Evolutionary conservation across 92 coral and sea anemone genomes (phyloP).

Genomic region (Epizoanthus stellaris): DNA sequence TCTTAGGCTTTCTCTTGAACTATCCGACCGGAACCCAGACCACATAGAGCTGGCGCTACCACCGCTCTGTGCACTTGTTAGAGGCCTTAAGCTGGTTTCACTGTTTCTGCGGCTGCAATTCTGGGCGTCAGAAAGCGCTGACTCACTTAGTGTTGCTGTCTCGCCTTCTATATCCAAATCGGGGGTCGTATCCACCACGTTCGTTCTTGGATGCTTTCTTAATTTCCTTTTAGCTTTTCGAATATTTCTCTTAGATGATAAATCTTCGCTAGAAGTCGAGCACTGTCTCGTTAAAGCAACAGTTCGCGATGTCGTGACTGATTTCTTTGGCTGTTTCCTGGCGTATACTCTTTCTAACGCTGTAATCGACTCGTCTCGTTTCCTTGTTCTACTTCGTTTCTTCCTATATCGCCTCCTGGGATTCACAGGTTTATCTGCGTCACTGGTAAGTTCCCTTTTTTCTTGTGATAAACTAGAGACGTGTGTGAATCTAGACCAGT

Average conservation of each 20-base stretch:
- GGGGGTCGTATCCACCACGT: background rate
- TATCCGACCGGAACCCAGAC: conserved; percentile 45
- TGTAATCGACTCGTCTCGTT: background rate
- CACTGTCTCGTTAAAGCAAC: conserved; percentile 18
- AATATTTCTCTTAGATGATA: background rate
- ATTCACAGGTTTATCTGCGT: background rate
- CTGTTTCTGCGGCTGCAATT: conserved; percentile 32
- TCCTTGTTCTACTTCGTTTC: conserved; percentile 42
- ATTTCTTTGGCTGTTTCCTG: background rate
- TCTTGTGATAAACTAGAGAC: conserved; percentile 23
- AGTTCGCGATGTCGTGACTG: background rate
- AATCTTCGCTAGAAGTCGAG: background rate
- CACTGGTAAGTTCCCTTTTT: conserved; percentile 22
- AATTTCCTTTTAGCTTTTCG: conserved; percentile 37
- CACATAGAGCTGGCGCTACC: conserved; percentile 57
- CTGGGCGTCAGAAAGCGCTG: conserved; percentile 54
- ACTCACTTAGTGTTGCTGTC: conserved; percentile 34
- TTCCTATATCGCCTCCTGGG: conserved; percentile 38
- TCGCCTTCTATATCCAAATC: conserved; percentile 20
- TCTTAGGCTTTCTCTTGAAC: conserved; percentile 14
- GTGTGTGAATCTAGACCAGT: conserved; percentile 48
- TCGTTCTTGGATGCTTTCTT: background rate
- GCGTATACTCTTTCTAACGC: conserved; percentile 13
- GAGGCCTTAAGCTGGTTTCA: conserved; percentile 30
- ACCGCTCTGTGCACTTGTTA: conserved; percentile 16